A percentile compares a stretch with the other conserved stretches of the same genome.
phyloP scores from a whole-genome alignment of 2,113 vertebrate species.

The Cebidichthys violaceus region DNA sequence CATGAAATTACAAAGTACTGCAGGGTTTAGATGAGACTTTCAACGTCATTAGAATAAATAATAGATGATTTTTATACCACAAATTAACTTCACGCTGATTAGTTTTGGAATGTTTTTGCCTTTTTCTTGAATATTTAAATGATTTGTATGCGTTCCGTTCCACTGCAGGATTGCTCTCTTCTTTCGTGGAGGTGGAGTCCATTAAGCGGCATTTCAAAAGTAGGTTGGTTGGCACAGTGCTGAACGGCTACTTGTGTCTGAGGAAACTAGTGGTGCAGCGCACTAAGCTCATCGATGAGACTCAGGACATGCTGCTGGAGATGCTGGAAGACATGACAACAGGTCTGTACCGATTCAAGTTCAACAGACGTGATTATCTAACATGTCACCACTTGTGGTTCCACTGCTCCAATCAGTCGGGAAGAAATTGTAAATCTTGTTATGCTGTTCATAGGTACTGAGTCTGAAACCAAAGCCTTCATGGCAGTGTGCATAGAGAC shows the following conservation, averaged over 20 bases:
- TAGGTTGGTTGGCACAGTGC: slow-evolving; percentile 94
- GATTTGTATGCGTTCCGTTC: slow-evolving; percentile 8
- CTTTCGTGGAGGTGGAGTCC: slow-evolving; percentile 98
- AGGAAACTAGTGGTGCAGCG: slow-evolving; percentile 97
- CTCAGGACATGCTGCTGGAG: slow-evolving; percentile 99
- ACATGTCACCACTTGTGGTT: not conserved
- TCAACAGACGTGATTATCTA: not conserved
- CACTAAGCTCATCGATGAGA: slow-evolving; percentile 98
- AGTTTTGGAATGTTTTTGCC: not conserved
- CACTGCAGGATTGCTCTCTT: slow-evolving; percentile 91
- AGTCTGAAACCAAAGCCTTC: slow-evolving; percentile 98
- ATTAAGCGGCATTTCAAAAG: slow-evolving; percentile 99
- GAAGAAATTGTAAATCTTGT: not conserved
- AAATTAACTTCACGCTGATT: not conserved
- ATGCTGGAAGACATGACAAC: slow-evolving; percentile 99
- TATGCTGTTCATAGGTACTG: slow-evolving; percentile 87
- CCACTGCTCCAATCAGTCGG: not conserved
- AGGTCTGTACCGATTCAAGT: slow-evolving; percentile 79
- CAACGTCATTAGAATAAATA: not conserved
- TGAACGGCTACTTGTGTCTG: slow-evolving; percentile 97
- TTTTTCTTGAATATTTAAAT: not conserved
- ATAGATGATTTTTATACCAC: not conserved
- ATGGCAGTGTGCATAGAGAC: slow-evolving; percentile 99
- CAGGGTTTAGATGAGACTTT: not conserved
- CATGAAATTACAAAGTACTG: not conserved